phyloP scores from a whole-genome alignment of 2,888 invertebrate genomes.

The Melikaiella ostensackeni region DNA sequence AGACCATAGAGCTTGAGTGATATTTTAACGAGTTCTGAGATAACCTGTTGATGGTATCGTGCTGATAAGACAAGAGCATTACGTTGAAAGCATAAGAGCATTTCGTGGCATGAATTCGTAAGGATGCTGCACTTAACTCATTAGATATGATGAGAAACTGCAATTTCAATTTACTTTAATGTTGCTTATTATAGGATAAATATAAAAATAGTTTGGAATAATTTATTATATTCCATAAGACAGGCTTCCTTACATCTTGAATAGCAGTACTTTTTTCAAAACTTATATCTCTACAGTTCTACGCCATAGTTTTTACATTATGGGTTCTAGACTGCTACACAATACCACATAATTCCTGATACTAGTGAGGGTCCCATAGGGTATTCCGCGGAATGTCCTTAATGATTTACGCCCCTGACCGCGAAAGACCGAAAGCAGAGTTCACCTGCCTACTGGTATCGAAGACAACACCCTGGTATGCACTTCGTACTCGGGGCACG shows the following conservation, averaged over 20 bases:
- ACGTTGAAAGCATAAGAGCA: slow-evolving; percentile 36
- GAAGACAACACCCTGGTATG: slow-evolving; percentile 37
- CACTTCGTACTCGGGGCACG: slow-evolving; percentile 2
- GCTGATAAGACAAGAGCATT: slow-evolving; percentile 21
- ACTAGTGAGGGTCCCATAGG: background rate
- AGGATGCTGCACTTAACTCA: slow-evolving; percentile 38
- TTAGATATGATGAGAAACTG: slow-evolving; percentile 34
- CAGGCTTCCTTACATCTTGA: no score
- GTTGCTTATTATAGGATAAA: background rate
- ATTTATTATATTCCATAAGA: background rate
- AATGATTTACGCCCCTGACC: slow-evolving; percentile 3
- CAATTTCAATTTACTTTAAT: slow-evolving; percentile 29
- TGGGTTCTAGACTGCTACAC: no score
- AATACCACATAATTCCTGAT: no score
- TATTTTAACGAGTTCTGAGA: slow-evolving; percentile 31
- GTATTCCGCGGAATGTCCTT: slow-evolving; percentile 1
- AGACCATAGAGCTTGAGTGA: slow-evolving; percentile 21
- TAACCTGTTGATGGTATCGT: slow-evolving; percentile 31
- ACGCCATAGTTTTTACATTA: no score
- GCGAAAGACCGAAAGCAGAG: background rate
- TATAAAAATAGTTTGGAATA: background rate
- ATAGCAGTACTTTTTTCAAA: no score
- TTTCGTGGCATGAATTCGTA: slow-evolving; percentile 23
- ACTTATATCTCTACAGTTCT: no score
- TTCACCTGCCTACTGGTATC: slow-evolving; percentile 33